Evolutionary conservation across 2,113 vertebrate species (phyloP), one percentile per base, ranked within the genome.

Genomic region (Rynchops niger): DNA sequence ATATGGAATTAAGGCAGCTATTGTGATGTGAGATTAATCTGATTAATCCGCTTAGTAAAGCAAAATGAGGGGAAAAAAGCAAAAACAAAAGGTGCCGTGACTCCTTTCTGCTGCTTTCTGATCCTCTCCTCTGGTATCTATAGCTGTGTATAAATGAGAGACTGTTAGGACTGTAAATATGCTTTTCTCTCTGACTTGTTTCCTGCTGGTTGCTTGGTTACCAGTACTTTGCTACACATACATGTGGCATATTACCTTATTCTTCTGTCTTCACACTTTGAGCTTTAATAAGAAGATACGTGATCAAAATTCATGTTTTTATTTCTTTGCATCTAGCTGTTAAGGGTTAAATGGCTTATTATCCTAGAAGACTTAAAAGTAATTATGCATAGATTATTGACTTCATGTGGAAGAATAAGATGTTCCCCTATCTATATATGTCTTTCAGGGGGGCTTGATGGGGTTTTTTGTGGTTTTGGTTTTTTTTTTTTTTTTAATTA

Each of bases 121-220:
- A 83, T 90, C 42, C 38, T 80, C 12, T 83, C 11, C 17, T 49
- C 43, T 56, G 43, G 67, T 94, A 78, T 92, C 79, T 91, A 18
- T 94, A 91, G 49, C 76, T 95, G 66, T 80, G 38, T 91, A 47
- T 83, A 95, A 95, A 83, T 86, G 95, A 93, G 76, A 94, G 76
- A 59, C 90, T 69, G 67, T 76, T 93, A 72, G 81, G 55, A 83
- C 30, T 91, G 91, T 96, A 96, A 98, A 97, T 97, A 93, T 38
- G 78, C 76, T 90, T 95, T 93, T 90, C 65, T 72, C 59, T 83
- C 65, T 96, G 86, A 94, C 74, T 93, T 92, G 50, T 92, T 97
- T 94, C 94, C 95, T 96, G 22, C 78, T 93, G 63, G 97, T 98
- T 98, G 97, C 97, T 93, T 96, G 86, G 97, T 97, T 96, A 98